A percentile compares a stretch with the other conserved stretches of the same genome.
phyloP scores from a whole-genome alignment of 2,888 invertebrate genomes.

The Tipula helvola region DNA sequence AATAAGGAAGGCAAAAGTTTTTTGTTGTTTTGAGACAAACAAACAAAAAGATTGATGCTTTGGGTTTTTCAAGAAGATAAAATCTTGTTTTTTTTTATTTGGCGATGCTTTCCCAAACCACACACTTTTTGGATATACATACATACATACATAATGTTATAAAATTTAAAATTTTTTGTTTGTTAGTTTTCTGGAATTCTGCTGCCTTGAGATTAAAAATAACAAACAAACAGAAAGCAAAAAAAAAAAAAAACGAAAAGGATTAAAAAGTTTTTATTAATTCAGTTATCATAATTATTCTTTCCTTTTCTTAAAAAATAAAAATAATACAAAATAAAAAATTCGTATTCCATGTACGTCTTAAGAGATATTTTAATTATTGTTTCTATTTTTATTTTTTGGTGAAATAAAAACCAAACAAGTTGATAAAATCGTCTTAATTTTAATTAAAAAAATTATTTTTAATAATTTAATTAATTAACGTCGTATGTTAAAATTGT shows the following conservation, averaged over 20 bases:
- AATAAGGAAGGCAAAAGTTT: too few species aligned
- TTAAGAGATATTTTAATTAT: neutral
- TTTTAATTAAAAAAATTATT: neutral
- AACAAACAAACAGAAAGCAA: neutral
- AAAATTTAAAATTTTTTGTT: neutral
- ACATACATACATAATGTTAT: too few species aligned
- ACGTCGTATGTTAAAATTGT: too few species aligned
- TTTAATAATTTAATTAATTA: neutral
- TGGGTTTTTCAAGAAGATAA: neutral
- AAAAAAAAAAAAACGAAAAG: neutral
- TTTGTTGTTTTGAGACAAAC: neutral
- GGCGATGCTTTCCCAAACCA: neutral
- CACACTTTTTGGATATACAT: neutral
- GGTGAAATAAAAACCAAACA: neutral
- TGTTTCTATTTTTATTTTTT: neutral
- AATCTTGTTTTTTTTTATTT: neutral
- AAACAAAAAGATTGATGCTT: neutral
- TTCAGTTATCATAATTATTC: neutral
- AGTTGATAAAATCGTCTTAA: neutral
- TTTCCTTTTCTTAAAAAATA: neutral
- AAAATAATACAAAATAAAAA: neutral
- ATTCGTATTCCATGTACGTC: neutral
- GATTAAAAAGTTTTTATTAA: neutral
- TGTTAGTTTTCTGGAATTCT: neutral
- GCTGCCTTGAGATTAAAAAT: neutral